Evolutionary conservation across 2,113 vertebrate genomes (phyloP).

Genomic region (Myotis davidii): DNA sequence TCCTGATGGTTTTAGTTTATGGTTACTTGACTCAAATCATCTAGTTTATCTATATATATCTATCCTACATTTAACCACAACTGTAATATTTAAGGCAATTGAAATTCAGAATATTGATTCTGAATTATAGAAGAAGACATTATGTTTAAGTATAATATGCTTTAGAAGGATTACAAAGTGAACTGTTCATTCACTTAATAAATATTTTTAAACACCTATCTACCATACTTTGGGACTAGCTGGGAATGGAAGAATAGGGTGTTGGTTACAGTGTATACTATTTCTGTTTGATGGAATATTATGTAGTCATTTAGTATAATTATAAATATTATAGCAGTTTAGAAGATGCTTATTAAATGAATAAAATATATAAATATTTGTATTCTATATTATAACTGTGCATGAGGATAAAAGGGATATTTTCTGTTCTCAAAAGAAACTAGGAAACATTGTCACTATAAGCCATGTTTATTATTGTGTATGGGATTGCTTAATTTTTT

Average conservation of each 20-base stretch:
- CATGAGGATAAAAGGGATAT: background rate
- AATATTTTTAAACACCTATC: background rate
- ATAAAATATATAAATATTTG: background rate
- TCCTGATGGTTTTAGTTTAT: background rate
- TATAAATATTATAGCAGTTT: slow-evolving; percentile 8
- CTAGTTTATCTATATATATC: background rate
- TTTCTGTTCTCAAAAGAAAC: slow-evolving; percentile 16
- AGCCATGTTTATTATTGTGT: slow-evolving; percentile 27
- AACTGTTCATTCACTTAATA: slow-evolving; percentile 23
- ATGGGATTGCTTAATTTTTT: background rate
- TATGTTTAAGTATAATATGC: background rate
- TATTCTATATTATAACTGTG: background rate
- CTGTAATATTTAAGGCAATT: background rate
- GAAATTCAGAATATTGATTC: slow-evolving; percentile 28
- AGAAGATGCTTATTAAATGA: background rate
- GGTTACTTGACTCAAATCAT: background rate
- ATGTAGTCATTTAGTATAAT: background rate
- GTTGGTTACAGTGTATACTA: background rate
- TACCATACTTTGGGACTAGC: background rate
- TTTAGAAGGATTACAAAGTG: background rate
- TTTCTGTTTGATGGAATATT: slow-evolving; percentile 20
- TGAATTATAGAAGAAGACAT: background rate
- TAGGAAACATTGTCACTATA: background rate
- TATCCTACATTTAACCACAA: background rate
- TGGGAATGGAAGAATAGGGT: background rate